Base-by-base conservation (phyloP, 2,113 vertebrate genomes). In the Tinamus guttatus region DNA sequence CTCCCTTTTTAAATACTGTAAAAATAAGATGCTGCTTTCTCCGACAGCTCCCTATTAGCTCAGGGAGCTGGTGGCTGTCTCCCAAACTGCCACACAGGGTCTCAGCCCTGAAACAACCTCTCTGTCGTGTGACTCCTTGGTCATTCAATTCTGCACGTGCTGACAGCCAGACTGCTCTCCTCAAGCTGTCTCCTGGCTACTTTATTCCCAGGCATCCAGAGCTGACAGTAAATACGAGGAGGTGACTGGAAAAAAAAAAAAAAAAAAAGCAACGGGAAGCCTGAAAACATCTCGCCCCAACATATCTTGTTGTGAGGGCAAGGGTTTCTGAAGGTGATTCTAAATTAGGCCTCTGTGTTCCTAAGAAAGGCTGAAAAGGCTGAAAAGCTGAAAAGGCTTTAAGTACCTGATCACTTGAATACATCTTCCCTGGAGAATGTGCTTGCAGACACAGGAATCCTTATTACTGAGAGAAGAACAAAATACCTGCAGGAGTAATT, bases 91-190 rank as follows among this genome's bases (percentile, higher is more conserved):
- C 71, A 75, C 43, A 80, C 1, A 19, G 69, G 41, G 85, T 6
- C 92, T 30, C 25, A 87, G 89, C 49, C 74, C 49, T 24, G 5
- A 78, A 94, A 74, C 7, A 52, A 43, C 38, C 71, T 87, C 51
- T 1, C 0, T 9, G 81, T 32, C 54, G 75, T 82, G 43, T 56
- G 38, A 83, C 6, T 60, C 45, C 58, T 64, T 25, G 38, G 30
- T 71, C 28, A 75, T 78, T 79, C 64, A 27, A 54, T 75, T 96
- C 68, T 78, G 28, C 43, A 81, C 79, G 34, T 8, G n/a, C 15
- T 63, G 73, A n/a, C 17, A 79, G 65, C 60, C 51, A 83, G 60
- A 74, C 32, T 28, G 43, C 28, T 62, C 43, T 80, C 54, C 82
- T 64, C 38, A 51, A 78, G 68, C 2, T n/a, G 45, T 77, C 83